These are phyloP conservation scores for Xenopus borealis DNA, from an alignment of 2,113 vertebrate species.

Conservation along the genomic window DNA sequence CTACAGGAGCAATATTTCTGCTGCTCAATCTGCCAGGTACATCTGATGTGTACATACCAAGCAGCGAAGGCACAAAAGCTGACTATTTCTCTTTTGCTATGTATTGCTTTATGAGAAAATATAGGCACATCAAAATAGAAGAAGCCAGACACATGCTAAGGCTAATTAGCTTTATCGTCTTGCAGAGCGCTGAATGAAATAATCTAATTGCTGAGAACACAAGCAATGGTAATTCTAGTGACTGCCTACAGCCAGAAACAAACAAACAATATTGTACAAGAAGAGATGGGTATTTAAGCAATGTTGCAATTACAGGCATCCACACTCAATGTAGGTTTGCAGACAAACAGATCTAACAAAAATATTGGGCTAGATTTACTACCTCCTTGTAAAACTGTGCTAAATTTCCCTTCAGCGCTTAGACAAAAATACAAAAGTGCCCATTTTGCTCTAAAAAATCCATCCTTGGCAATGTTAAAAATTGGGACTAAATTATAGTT, in stretches of 20 bases:
- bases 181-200: background rate
- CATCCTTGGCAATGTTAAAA: no score
- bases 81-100: background rate
- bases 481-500: no score
- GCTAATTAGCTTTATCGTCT: background rate
- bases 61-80: background rate
- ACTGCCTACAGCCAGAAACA: background rate
- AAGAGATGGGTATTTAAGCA: background rate
- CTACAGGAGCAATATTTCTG: conserved; percentile 20
- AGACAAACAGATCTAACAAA: no score
- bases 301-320: background rate
- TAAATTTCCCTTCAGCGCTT: no score
- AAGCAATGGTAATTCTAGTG: background rate
- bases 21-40: background rate
- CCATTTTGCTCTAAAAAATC: no score
- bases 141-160: background rate
- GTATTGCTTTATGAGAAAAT: background rate
- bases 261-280: background rate
- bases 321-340: no score
- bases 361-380: no score
- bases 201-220: background rate
- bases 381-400: no score
- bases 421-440: no score
- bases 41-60: background rate
- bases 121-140: conserved; percentile 2